These are phyloP conservation scores for Tiaroga cobitis DNA, from an alignment of 2,797 vertebrate species.

Conservation along the genomic window DNA sequence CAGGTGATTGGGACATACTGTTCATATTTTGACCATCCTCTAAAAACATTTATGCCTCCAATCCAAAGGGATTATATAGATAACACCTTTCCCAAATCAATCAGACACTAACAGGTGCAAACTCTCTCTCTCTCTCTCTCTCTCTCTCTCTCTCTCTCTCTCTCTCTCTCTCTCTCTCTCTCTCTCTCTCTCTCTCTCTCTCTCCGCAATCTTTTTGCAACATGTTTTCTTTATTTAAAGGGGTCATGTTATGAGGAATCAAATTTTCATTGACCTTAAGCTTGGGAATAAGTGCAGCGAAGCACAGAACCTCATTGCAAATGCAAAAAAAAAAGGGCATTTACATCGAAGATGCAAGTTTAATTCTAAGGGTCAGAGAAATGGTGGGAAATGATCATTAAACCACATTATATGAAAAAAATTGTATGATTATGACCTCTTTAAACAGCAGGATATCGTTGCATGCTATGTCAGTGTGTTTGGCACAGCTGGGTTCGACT, in stretches of 20 bases:
- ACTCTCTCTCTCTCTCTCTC: constrained; percentile 1
- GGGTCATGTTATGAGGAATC: background rate
- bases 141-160: no score
- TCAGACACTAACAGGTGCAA: constrained; percentile 19
- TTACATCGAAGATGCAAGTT: background rate
- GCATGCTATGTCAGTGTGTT: constrained; percentile 35
- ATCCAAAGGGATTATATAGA: constrained; percentile 9
- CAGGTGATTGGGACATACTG: background rate
- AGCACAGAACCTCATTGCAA: background rate
- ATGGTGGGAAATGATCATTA: constrained; percentile 22
- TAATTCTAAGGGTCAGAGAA: background rate
- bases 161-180: no score
- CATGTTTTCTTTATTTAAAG: background rate
- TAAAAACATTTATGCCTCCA: constrained; percentile 41
- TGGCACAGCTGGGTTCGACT: constrained; percentile 31
- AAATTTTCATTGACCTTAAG: background rate
- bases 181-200: no score
- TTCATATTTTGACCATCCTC: constrained; percentile 36
- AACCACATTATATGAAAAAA: constrained; percentile 1
- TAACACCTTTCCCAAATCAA: constrained; percentile 4
- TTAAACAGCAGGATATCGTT: constrained; percentile 42
- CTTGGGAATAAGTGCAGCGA: background rate
- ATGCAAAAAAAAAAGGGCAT: background rate
- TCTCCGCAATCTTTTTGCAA: constrained; percentile 9
- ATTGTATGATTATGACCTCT: background rate